Conservation (phyloP, 2,113 vertebrate species). For the Theristicus caerulescens region DNA sequence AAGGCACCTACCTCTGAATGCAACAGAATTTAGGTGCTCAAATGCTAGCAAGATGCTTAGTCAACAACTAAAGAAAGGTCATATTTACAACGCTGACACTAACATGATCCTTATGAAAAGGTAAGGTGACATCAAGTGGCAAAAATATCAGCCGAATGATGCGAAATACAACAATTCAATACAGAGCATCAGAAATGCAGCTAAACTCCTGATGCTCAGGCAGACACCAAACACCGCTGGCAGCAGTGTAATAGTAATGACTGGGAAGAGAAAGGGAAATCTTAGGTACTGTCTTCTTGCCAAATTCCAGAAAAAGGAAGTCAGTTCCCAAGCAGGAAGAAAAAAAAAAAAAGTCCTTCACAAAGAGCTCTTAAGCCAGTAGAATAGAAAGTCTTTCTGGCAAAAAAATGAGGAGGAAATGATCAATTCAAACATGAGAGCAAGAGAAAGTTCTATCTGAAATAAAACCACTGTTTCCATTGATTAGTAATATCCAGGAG, state of each 20-base stretch:
- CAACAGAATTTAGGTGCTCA: background rate
- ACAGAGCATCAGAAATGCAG: background rate
- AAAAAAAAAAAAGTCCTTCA: background rate
- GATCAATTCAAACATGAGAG: background rate
- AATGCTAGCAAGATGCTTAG: background rate
- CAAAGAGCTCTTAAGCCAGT: conserved; percentile 13
- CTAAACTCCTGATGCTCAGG: background rate
- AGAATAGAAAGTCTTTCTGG: conserved; percentile 1
- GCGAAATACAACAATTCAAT: background rate
- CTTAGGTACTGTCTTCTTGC: conserved; percentile 23
- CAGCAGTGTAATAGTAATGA: background rate
- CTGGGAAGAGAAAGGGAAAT: conserved; percentile 1
- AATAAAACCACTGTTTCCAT: conserved; percentile 27
- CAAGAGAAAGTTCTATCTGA: conserved; percentile 16
- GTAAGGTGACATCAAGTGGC: background rate
- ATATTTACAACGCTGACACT: background rate
- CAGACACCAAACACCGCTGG: background rate
- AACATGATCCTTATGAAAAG: background rate
- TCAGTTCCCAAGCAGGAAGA: background rate
- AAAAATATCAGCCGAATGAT: background rate
- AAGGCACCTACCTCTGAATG: background rate
- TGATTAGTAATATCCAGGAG: background rate
- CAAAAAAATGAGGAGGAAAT: background rate
- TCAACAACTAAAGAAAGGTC: background rate
- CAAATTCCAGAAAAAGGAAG: conserved; percentile 41